A percentile compares a stretch with the other conserved stretches of the same genome.
Evolutionary conservation across 2,113 vertebrate species (phyloP).

Genomic region (Lophura nycthemera): DNA sequence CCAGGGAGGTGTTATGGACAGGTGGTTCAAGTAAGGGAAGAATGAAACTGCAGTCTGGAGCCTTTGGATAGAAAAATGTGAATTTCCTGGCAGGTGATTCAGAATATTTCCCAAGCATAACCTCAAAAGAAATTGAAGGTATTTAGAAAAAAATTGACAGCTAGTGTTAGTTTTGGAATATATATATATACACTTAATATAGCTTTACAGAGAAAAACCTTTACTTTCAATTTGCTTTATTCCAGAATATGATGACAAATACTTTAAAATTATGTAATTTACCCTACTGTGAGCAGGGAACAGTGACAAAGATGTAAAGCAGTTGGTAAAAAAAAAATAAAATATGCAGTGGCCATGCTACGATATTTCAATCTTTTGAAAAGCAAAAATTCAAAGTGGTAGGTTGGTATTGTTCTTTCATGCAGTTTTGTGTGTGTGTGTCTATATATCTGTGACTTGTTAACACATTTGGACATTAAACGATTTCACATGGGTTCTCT

Average conservation of each 20-base stretch:
- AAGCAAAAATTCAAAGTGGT: not conserved
- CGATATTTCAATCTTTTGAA: not conserved
- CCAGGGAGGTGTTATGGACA: not conserved
- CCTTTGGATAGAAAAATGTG: not conserved
- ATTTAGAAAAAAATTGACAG: not conserved
- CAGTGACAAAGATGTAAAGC: not conserved
- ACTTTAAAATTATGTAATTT: not conserved
- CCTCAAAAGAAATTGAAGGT: not conserved
- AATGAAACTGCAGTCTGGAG: not conserved
- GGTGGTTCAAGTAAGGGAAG: not conserved
- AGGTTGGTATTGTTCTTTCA: not conserved
- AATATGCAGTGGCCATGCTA: not conserved
- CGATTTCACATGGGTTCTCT: not conserved
- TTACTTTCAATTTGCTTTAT: not conserved
- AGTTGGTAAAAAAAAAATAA: not conserved
- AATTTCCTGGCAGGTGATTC: not conserved
- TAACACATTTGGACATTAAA: not conserved
- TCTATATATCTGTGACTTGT: not conserved
- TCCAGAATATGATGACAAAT: not conserved
- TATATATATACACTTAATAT: not conserved
- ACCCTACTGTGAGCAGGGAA: not conserved
- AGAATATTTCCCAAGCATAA: not conserved
- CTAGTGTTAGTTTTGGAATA: not conserved
- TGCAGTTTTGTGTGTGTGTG: not conserved
- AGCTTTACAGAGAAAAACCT: not conserved